These are phyloP conservation scores for Phoronis australis DNA, from an alignment of 2,888 invertebrate genomes.

Conservation along the genomic window DNA sequence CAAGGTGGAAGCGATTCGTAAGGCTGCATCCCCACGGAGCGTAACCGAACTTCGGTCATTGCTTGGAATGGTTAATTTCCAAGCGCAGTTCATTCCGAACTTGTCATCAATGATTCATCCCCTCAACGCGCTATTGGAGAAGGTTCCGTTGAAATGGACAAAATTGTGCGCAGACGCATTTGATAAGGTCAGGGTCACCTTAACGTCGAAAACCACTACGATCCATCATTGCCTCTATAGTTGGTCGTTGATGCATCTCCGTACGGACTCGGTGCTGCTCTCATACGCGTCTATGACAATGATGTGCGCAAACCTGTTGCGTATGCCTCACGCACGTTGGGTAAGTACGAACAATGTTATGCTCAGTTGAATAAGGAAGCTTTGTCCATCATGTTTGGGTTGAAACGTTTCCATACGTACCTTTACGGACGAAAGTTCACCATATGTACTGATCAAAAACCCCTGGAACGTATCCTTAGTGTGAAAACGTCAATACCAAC, in stretches of 20 bases:
- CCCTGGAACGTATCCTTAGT: not conserved
- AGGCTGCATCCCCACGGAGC: conserved; percentile 5
- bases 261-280: conserved; percentile 10
- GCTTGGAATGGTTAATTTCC: conserved; percentile 14
- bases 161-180: not conserved
- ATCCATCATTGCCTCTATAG: no score
- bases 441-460: conserved; percentile 2
- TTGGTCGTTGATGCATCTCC: conserved; percentile 8
- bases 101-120: conserved; percentile 8
- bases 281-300: conserved; percentile 5
- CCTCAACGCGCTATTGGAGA: conserved; percentile 6
- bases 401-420: conserved; percentile 2
- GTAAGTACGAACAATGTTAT: not conserved
- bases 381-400: conserved; percentile 2
- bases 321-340: conserved; percentile 33
- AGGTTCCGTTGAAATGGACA: conserved; percentile 5
- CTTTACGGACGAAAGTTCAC: conserved; percentile 5
- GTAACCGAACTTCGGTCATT: conserved; percentile 7
- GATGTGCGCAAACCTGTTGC: conserved; percentile 39
- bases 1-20: conserved; percentile 14
- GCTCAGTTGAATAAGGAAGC: conserved; percentile 10
- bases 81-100: conserved; percentile 8
- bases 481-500: conserved; percentile 1
- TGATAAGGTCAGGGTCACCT: not conserved
- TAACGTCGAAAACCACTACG: conserved; percentile 4